Evolutionary conservation across 2,797 vertebrate genomes (phyloP).

Genomic region (Phrynocephalus vlangalii): DNA sequence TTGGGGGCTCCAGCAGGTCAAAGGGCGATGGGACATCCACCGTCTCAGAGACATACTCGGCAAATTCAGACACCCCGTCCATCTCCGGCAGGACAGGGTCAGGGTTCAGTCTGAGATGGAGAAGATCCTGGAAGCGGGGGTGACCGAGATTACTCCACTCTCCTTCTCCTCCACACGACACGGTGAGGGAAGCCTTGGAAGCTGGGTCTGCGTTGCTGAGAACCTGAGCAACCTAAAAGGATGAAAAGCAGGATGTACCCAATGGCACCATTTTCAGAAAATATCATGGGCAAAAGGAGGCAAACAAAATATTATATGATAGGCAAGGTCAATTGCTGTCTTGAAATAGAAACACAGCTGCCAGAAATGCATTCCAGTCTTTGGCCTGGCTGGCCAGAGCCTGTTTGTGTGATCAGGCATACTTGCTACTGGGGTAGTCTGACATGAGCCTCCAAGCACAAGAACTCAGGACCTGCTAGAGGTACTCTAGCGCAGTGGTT

Average conservation of each 20-base stretch:
- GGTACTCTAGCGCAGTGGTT: no score
- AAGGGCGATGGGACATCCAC: constrained; percentile 95
- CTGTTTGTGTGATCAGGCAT: not conserved
- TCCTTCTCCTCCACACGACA: constrained; percentile 91
- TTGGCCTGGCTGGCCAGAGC: not conserved
- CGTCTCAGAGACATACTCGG: constrained; percentile 95
- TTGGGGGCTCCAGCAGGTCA: constrained; percentile 95
- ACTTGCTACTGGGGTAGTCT: no score
- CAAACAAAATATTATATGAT: not conserved
- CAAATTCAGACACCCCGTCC: constrained; percentile 95
- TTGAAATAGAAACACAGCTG: not conserved
- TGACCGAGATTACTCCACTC: constrained; percentile 91
- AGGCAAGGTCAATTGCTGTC: not conserved
- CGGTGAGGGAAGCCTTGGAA: constrained; percentile 86
- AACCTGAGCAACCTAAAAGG: constrained; percentile 86
- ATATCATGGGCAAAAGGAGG: no score
- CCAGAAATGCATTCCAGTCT: not conserved
- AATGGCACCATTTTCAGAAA: not conserved
- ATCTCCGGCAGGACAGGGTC: constrained; percentile 89
- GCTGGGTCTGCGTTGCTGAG: constrained; percentile 83
- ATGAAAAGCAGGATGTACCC: constrained; percentile 56
- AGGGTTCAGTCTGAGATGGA: constrained; percentile 89
- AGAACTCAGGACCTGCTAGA: not conserved
- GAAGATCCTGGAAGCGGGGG: constrained; percentile 82
- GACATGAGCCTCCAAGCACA: not conserved